A percentile compares a stretch with the other conserved stretches of the same genome.
Conservation (phyloP, 2,113 vertebrate species). For the Calidris pygmaea region DNA sequence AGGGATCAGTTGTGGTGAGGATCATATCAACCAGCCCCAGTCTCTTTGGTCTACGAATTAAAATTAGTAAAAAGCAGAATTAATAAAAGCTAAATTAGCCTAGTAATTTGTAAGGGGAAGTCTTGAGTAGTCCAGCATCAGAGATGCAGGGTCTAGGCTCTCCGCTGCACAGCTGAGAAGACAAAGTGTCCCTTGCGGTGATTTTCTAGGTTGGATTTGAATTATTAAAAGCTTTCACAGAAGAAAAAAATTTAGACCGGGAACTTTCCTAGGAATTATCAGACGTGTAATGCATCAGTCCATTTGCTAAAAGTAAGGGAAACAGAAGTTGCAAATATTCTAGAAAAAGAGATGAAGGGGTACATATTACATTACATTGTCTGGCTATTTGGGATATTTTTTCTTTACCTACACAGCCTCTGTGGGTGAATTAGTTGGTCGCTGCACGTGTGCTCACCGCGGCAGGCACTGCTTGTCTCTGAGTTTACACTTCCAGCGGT, state of each 20-base stretch:
- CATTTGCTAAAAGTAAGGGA: background rate
- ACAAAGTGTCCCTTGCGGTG: background rate
- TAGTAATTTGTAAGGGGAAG: background rate
- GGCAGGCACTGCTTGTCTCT: background rate
- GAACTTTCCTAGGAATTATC: background rate
- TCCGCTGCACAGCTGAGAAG: background rate
- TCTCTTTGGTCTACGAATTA: background rate
- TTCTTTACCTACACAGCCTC: background rate
- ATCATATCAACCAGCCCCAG: background rate
- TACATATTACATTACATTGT: background rate
- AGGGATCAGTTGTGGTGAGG: background rate
- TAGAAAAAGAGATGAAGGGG: background rate
- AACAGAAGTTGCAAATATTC: background rate
- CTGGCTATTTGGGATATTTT: background rate
- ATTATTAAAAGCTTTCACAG: background rate
- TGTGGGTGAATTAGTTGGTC: background rate
- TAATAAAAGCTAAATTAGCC: background rate
- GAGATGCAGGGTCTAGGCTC: background rate
- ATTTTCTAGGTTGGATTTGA: background rate
- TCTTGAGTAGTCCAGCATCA: background rate
- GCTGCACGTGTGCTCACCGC: background rate
- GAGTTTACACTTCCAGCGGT: background rate
- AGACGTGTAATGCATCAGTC: background rate
- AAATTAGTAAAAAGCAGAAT: background rate
- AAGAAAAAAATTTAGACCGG: background rate